phyloP scores from a whole-genome alignment of 2,888 invertebrate species.

The Periphyllus acericola region DNA sequence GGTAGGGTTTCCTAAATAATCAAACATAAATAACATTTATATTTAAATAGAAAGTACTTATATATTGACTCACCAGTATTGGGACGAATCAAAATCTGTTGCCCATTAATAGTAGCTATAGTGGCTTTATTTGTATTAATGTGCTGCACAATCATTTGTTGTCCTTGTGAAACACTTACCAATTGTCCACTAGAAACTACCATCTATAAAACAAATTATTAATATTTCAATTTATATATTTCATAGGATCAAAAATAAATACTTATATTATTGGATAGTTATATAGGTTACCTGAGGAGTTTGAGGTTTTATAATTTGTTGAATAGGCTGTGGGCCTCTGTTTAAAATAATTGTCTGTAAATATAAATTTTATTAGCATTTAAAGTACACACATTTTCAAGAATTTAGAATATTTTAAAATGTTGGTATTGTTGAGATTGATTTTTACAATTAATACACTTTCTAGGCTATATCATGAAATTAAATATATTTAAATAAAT shows the following conservation, averaged over 20 bases:
- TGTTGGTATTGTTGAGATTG: too few relatives aligned
- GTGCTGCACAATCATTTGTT: conserved; percentile 58
- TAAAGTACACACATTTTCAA: neutral
- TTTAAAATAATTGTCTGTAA: conserved; percentile 54
- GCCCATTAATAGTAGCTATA: conserved; percentile 84
- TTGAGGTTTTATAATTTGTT: conserved; percentile 54
- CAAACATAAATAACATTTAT: neutral
- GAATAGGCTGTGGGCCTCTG: conserved; percentile 36
- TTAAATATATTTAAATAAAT: neutral
- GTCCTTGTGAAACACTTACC: conserved; percentile 53
- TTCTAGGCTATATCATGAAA: neutral
- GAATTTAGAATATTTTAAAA: neutral
- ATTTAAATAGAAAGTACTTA: neutral
- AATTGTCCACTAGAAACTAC: conserved; percentile 54
- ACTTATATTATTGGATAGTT: neutral
- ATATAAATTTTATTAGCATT: neutral
- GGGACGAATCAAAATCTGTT: conserved; percentile 83
- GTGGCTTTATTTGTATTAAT: conserved; percentile 75
- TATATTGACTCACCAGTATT: conserved; percentile 67
- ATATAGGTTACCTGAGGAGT: conserved; percentile 38
- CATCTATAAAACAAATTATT: conserved; percentile 5
- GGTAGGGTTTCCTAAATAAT: conserved; percentile 38
- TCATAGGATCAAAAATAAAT: neutral
- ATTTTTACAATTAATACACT: too few relatives aligned
- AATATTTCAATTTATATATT: neutral